Evolutionary conservation across 2,888 invertebrate species (phyloP), one percentile per base, ranked within the genome.

Genomic region (Parnassius mnemosyne): DNA sequence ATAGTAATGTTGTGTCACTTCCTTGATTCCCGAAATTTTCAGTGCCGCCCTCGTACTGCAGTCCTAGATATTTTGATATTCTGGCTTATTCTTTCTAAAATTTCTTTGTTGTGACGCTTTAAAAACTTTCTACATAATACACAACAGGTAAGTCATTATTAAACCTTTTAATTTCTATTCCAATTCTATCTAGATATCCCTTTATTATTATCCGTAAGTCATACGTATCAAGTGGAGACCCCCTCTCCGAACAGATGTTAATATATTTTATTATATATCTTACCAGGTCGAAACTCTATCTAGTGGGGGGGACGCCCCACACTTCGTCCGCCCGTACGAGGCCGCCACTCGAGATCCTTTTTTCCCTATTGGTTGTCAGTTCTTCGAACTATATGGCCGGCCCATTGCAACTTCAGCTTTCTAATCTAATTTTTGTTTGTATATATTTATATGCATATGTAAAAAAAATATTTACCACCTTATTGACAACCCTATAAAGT

Each of bases 41-140:
- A n/a, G n/a, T n/a, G n/a, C n/a, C n/a, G n/a, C n/a, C n/a, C n/a
- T n/a, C n/a, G n/a, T 3, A 66, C 58, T 9, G 55, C 57, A 11
- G 67, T 66, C 47, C 67, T 50, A n/a, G 42, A 41, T 42, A 53
- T 63, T 65, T 66, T 66, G 20, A 68, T 68, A 53, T 70, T 70
- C 60, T 58, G 25, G 25, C 25, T 25, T 11, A 60, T 57, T 49
- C 68, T 52, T 53, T 50, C 13, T 2, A 65, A 62, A 46, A 68
- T 65, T 49, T 57, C 44, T 3, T 58, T 47, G 42, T 57, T 59
- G 44, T 69, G 58, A 34, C 67, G 41, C 51, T 61, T 63, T 49
- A 70, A 42, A 68, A 68, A 54, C 51, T 55, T 42, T 41, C 7
- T 10, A 64, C 53, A 56, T 57, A 69, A 44, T 68, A 66, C 3